phyloP scores from a whole-genome alignment of 2,797 vertebrate species.

The Choloepus didactylus region DNA sequence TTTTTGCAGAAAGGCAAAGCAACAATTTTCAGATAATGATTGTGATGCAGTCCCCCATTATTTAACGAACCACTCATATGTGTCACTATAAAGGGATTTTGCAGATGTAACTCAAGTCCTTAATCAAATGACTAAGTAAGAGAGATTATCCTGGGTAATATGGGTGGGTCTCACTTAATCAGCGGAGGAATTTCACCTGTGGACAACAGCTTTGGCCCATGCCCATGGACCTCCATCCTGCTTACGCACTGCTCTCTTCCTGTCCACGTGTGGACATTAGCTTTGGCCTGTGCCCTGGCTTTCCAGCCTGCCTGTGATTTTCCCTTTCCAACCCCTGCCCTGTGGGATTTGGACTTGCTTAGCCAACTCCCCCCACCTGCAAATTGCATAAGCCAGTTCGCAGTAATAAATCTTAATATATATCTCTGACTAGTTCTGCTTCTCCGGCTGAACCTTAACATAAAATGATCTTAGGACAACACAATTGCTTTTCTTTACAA shows the following conservation, averaged over 20 bases:
- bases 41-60: neutral
- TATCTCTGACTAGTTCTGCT: neutral
- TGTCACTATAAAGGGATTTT: neutral
- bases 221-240: neutral
- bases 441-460: constrained; percentile 38
- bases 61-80: neutral
- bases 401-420: neutral
- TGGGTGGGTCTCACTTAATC: neutral
- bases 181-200: neutral
- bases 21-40: no score
- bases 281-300: neutral
- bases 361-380: neutral
- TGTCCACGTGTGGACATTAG: neutral
- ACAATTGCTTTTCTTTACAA: constrained; percentile 33
- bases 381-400: neutral
- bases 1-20: no score
- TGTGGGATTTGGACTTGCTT: neutral
- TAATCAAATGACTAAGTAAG: neutral
- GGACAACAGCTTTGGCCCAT: neutral
- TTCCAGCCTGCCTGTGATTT: neutral
- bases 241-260: neutral
- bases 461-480: neutral
- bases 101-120: neutral
- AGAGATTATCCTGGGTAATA: neutral
- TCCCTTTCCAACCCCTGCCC: neutral